Conservation (phyloP, 1,140 invertebrate species). For the Solen grandis region DNA sequence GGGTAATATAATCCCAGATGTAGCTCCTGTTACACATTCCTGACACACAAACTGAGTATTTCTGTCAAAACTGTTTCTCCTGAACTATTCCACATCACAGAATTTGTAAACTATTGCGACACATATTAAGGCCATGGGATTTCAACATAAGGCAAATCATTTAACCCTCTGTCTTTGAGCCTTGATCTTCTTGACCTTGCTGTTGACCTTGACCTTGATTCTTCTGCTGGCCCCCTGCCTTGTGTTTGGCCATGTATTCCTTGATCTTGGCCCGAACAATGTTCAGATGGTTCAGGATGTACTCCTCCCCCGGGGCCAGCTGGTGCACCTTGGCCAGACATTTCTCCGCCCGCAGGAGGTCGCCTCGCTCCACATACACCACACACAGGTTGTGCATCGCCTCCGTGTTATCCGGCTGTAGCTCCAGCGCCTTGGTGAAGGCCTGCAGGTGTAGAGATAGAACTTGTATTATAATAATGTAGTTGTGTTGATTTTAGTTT, state of each 20-base stretch:
- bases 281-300: slow-evolving; percentile 92
- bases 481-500: too few relatives aligned
- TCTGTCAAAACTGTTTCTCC: too few relatives aligned
- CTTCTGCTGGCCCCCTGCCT: slow-evolving; percentile 7
- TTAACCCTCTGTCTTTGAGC: not conserved
- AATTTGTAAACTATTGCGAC: too few relatives aligned
- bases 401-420: slow-evolving; percentile 96
- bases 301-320: slow-evolving; percentile 91
- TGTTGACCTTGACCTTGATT: slow-evolving; percentile 28
- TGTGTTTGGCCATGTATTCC: slow-evolving; percentile 42
- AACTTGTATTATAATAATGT: not conserved
- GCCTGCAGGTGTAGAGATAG: slow-evolving; percentile 90
- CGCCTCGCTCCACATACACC: slow-evolving; percentile 94
- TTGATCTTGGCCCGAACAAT: slow-evolving; percentile 88
- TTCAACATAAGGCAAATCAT: too few relatives aligned
- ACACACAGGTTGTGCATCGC: slow-evolving; percentile 98
- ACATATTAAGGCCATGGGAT: too few relatives aligned
- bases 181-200: not conserved
- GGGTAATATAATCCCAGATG: too few relatives aligned
- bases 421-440: slow-evolving; percentile 91
- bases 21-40: too few relatives aligned
- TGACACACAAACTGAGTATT: too few relatives aligned
- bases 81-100: too few relatives aligned
- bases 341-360: slow-evolving; percentile 89
- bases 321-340: slow-evolving; percentile 90